Conservation (phyloP, 2,113 vertebrate genomes). For the Microtus ochrogaster region DNA sequence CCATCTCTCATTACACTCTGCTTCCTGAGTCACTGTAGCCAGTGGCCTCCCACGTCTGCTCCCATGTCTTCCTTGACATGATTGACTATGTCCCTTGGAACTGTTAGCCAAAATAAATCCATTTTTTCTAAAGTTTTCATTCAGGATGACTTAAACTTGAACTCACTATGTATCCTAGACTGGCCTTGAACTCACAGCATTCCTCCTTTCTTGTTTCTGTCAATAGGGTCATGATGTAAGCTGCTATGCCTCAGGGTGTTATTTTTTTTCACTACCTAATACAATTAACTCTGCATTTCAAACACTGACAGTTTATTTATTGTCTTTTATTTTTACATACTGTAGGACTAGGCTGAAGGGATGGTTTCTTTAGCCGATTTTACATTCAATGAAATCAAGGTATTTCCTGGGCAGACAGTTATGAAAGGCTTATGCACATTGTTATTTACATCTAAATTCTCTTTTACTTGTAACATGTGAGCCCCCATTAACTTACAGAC, state of each 20-base stretch:
- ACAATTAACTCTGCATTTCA: rapidly evolving
- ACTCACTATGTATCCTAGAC: neutral
- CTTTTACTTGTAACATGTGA: neutral
- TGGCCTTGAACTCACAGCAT: neutral
- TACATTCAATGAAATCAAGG: neutral
- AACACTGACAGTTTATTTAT: neutral
- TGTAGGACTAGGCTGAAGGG: neutral
- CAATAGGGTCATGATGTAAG: neutral
- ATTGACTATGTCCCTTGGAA: neutral
- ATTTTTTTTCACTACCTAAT: neutral
- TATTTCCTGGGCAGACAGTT: neutral
- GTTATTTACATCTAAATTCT: neutral
- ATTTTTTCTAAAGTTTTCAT: neutral
- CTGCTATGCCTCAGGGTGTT: neutral
- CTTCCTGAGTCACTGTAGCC: neutral
- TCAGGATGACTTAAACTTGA: neutral
- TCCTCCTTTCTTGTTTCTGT: neutral
- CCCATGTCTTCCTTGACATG: neutral
- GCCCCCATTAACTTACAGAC: rapidly evolving
- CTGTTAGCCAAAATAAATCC: too few species aligned
- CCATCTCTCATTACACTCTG: too few species aligned
- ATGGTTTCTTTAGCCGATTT: neutral
- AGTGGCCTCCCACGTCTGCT: neutral
- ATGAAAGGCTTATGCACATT: neutral
- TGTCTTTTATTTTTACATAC: neutral